These are phyloP conservation scores for Rhopalosiphum padi DNA, from an alignment of 1,140 invertebrate genomes.

Conservation along the genomic window DNA sequence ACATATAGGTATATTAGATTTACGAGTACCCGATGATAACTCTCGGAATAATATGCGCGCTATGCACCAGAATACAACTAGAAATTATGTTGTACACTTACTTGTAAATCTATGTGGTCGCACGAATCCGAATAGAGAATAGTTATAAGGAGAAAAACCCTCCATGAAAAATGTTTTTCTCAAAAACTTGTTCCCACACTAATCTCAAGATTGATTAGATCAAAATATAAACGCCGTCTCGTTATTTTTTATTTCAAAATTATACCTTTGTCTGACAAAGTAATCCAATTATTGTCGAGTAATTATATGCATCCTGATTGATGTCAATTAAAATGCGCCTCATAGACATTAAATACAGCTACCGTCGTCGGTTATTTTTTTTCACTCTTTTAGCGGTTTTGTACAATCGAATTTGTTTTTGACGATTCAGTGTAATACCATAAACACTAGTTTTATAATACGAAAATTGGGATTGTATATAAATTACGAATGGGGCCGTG, in stretches of 20 bases:
- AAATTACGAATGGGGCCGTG: not conserved
- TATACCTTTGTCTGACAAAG: not conserved
- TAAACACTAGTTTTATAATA: not conserved
- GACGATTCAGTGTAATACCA: not conserved
- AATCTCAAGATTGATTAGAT: constrained; percentile 32
- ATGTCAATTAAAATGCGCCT: not conserved
- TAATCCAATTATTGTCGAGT: not conserved
- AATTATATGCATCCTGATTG: not conserved
- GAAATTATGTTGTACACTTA: not conserved
- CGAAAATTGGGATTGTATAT: not conserved
- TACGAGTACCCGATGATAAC: not conserved
- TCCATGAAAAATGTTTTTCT: not conserved
- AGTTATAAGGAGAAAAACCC: not conserved
- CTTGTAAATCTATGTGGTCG: not conserved
- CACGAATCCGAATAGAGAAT: not conserved
- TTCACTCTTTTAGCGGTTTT: not conserved
- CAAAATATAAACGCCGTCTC: constrained; percentile 1
- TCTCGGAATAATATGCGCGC: not conserved
- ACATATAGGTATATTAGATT: not conserved
- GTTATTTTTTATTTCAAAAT: constrained; percentile 24
- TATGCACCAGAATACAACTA: not conserved
- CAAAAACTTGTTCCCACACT: constrained; percentile 1
- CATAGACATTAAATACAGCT: not conserved
- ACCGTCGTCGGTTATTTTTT: not conserved
- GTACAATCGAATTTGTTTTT: not conserved